Base-by-base conservation (phyloP, 2,113 vertebrate genomes). In the Sceloporus tristichus region DNA sequence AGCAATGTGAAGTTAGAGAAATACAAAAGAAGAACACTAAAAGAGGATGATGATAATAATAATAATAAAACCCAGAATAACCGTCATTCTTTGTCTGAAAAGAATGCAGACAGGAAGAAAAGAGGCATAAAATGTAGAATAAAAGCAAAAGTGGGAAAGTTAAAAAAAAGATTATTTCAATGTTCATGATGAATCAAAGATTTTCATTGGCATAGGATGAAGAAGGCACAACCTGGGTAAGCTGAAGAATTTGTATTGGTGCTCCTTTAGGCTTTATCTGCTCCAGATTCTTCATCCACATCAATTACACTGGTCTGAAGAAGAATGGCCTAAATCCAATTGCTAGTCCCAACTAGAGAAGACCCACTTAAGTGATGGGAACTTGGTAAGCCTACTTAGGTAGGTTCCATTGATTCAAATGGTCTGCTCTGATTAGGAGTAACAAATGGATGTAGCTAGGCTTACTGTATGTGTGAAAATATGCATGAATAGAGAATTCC, bases 1-100 rank as follows among this genome's bases (percentile, higher is more conserved):
- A 91, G 93, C 91, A 94, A 93, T 92, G 25, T 56, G 53, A 87
- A 89, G 54, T 42, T 54, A 83, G 82, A 90, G 87, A 82, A 77
- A 77, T 38, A 68, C n/a, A n/a, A 87, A 90, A 82, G 85, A 92
- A 80, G 85, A 92, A 80, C 0, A 9, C 1, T 85, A 81, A 87
- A 78, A 77, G 88, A 92, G 56, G 48, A 54, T 80, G 87, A 74
- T 85, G 34, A 34, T 34, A 34, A 34, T 34, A 34, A 34, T 62
- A 87, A 79, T 0, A 76, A 90, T 88, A 73, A 54, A 21, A 82
- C 79, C 77, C 73, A 34, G 42, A 54, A 76, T 68, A 71, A 87
- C 82, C 14, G 11, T 75, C 29, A 65, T 27, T 54, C 13, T 83
- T 87, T 19, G 25, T 40, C 48, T 3, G 3, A 0, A 88, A 90